Percentiles rank a stretch among this genome's conserved stretches.
These are phyloP conservation scores for Cremastinae sp. DNA, from an alignment of 2,888 invertebrate genomes.

Conservation along the genomic window DNA sequence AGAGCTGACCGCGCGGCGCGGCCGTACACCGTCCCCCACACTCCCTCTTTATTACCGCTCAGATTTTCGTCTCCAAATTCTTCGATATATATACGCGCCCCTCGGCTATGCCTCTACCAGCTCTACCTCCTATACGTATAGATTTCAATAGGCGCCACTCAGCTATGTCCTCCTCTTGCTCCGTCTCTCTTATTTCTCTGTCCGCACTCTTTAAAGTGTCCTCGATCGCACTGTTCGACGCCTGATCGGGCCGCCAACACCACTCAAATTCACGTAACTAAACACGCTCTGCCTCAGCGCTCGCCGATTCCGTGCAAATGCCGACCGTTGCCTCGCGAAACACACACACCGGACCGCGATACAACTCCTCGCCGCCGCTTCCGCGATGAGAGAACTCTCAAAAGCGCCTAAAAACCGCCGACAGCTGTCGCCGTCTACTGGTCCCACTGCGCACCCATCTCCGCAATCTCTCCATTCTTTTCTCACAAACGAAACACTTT, in stretches of 20 bases:
- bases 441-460: neutral
- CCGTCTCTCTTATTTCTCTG: neutral
- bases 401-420: slow-evolving; percentile 25
- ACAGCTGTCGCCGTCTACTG: slow-evolving; percentile 2
- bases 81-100: neutral
- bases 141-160: slow-evolving; percentile 35
- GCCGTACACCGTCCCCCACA: slow-evolving; percentile 46
- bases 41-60: slow-evolving; percentile 40
- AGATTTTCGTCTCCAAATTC: neutral
- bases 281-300: too few relatives aligned
- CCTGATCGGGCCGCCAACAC: too few relatives aligned
- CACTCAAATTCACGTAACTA: too few relatives aligned
- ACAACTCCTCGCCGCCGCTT: slow-evolving; percentile 21
- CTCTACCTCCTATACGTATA: neutral
- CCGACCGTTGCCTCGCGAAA: slow-evolving; percentile 32
- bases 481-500: too few relatives aligned
- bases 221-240: neutral
- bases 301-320: slow-evolving; percentile 17
- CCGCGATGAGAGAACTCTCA: slow-evolving; percentile 14
- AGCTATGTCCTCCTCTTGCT: neutral
- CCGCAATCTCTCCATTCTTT: neutral
- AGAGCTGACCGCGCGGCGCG: slow-evolving; percentile 34
- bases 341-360: slow-evolving; percentile 24
- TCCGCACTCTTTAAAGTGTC: neutral
- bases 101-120: slow-evolving; percentile 3